Evolutionary conservation across 1,140 invertebrate genomes (phyloP), one percentile per base, ranked within the genome.

Genomic region (Pachyrhynchus sulphureomaculatus): DNA sequence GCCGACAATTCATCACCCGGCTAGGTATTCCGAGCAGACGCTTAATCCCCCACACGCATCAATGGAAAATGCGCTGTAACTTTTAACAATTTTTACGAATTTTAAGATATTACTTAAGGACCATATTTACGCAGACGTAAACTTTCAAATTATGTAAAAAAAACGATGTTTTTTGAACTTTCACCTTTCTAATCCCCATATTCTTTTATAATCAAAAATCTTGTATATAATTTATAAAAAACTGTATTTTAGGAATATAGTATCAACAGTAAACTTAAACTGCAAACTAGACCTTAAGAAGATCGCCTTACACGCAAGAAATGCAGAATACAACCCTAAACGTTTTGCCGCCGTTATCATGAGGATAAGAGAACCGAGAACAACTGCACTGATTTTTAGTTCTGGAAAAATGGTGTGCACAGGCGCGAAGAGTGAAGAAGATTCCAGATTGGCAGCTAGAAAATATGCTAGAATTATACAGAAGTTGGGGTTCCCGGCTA

Each of bases 401-500:
- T 99, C 96, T 34, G 98, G 98, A 0, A 99, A 99, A 86, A 99
- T 99, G 97, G 98, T 99, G 0, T 99, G 98, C 76, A 99, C 98
- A 1, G 98, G 98, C 15, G 98, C 98, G 0, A 99, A 99, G 82
- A 99, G 95, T 83, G 97, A 99, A 82, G 96, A 98, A 72, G 91
- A 96, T 74, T 98, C 96, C 0, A 83, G 95, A 68, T 79, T 99
- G 60, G 98, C 98, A 48, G 97, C 96, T 2, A 84, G 97, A 72
- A 99, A 99, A 80, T 99, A 99, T 83, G 98, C 98, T 15, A 84
- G 98, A 72, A 99, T 99, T 78, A 96, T 99, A 62, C 98, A 99
- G 76, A 99, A 99, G 79, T 80, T 99, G 20, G 96, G 96, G 48
- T 86, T 86, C 54, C 80, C 96, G 87, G 96, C 96, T 4, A 99